Conservation (phyloP, 2,113 vertebrate species). For the Charadrius vociferus region DNA sequence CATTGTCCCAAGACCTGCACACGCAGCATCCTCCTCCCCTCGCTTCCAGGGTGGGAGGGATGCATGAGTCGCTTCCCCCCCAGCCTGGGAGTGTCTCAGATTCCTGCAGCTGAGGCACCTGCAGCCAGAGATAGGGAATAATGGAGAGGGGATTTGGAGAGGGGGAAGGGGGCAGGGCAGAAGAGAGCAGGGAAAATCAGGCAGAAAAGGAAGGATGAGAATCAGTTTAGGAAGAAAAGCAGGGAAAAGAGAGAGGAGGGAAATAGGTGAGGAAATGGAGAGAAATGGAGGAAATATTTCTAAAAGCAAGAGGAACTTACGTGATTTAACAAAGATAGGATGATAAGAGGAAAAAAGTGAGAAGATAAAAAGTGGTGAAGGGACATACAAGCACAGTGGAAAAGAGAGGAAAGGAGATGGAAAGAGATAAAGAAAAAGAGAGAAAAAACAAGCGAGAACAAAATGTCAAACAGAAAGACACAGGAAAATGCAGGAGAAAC, state of each 20-base stretch:
- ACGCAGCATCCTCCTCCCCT: neutral
- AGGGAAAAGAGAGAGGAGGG: neutral
- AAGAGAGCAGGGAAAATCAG: neutral
- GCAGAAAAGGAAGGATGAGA: neutral
- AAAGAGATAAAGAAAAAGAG: neutral
- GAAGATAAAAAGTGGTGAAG: neutral
- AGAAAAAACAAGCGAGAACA: neutral
- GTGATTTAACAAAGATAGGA: neutral
- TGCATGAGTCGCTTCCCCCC: neutral
- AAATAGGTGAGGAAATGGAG: neutral
- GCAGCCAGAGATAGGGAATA: neutral
- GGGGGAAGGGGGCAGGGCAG: neutral
- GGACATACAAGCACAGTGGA: neutral
- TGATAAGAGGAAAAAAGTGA: neutral
- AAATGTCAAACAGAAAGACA: neutral
- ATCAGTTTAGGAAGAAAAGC: neutral
- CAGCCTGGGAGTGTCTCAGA: neutral
- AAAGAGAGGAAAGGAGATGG: neutral
- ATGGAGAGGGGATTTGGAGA: neutral
- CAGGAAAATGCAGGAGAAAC: neutral
- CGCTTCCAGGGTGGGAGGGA: neutral
- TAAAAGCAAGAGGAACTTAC: neutral
- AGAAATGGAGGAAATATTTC: neutral
- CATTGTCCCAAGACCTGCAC: slow-evolving; percentile 34
- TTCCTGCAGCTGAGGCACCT: slow-evolving; percentile 39